Evolutionary conservation across 2,888 invertebrate genomes (phyloP).

Genomic region (Empis stercorea): DNA sequence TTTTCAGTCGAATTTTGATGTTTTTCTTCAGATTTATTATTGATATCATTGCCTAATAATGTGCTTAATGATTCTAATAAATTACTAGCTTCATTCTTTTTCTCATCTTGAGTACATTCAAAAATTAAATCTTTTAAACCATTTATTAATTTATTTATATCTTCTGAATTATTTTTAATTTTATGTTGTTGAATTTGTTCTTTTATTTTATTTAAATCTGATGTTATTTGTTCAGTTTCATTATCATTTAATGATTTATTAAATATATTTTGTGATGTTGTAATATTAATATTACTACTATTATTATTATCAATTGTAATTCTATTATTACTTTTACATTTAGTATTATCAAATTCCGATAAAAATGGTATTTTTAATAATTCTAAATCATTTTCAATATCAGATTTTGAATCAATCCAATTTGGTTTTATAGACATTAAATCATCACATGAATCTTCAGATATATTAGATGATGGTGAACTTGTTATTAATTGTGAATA

Average conservation of each 20-base stretch:
- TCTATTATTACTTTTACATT: slow-evolving; percentile 11
- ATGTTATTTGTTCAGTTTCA: slow-evolving; percentile 3
- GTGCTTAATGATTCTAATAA: slow-evolving; percentile 19
- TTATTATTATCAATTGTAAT: not conserved
- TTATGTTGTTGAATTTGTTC: slow-evolving; percentile 13
- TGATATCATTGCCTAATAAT: slow-evolving; percentile 11
- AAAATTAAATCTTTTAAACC: slow-evolving; percentile 18
- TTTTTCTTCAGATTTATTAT: not conserved
- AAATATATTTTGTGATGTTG: too few species aligned
- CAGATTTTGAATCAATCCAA: slow-evolving; percentile 19
- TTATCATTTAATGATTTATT: not conserved
- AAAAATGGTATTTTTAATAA: slow-evolving; percentile 22
- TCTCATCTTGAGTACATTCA: slow-evolving; percentile 14
- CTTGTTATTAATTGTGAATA: slow-evolving; percentile 8
- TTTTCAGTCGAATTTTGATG: not conserved
- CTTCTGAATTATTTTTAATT: slow-evolving; percentile 13
- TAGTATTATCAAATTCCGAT: not conserved
- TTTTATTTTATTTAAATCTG: slow-evolving; percentile 10
- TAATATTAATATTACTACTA: too few species aligned
- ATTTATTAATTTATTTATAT: slow-evolving; percentile 16
- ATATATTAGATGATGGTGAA: slow-evolving; percentile 17
- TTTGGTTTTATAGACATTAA: slow-evolving; percentile 14
- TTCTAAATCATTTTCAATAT: slow-evolving; percentile 18
- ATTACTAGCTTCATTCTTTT: slow-evolving; percentile 16
- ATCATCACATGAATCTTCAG: slow-evolving; percentile 20